Base-by-base conservation (phyloP, 2,888 invertebrate species). In the Diarsia rubi region DNA sequence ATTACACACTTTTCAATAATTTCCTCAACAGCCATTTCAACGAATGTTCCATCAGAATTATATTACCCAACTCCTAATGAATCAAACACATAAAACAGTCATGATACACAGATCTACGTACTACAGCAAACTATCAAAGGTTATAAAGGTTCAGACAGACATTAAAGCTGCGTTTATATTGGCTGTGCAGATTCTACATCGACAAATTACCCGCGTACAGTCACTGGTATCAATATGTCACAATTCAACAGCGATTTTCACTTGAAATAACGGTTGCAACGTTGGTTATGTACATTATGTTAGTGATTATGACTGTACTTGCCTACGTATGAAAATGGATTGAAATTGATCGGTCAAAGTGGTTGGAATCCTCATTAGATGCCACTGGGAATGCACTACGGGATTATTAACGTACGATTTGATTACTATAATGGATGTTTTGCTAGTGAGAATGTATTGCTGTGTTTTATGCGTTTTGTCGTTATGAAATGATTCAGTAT, bases 321-420 rank as follows among this genome's bases (percentile, higher is more conserved):
- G 75, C 60, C 2, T 42, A 31, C 0, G n/a, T 65, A 45, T 44
- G 59, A 24, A 73, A 79, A 77, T 73, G 37, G 60, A 79, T 76
- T 71, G 84, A 69, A 79, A 81, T 83, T 71, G 81, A 86, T 79
- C 67, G 62, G 44, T 68, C 63, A 49, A 64, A 66, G 71, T 73
- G 62, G 65, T 74, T 62, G 57, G 47, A 69, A 49, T 72, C 45
- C 78, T 84, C 69, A 79, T 86, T 81, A 81, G 75, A 64, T 72
- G 44, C 65, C 52, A 72, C 63, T 73, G 64, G 68, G 52, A 63
- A 72, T 78, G 64, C 65, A 69, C 73, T 83, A 68, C 63, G 42
- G 47, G 37, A 63, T 37, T 65, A 73, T 66, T 71, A 81, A 78
- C 73, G 47, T 73, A 77, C 24, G 27, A 54, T 81, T 73, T 73